Conservation (phyloP, 2,113 vertebrate genomes). For the Monarcha castaneiventris region DNA sequence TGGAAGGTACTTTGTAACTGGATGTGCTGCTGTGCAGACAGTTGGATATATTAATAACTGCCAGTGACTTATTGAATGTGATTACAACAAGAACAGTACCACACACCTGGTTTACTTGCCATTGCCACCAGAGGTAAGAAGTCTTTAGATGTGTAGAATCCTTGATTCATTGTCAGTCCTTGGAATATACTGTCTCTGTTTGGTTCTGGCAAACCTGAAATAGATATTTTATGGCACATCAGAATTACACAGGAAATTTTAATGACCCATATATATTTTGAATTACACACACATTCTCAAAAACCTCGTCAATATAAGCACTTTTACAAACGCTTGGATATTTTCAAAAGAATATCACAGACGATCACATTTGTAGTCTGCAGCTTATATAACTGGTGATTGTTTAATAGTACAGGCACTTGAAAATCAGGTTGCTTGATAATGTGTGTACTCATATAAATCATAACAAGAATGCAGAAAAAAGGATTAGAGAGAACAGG, state of each 20-base stretch:
- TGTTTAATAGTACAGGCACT: neutral
- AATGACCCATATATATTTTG: neutral
- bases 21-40: neutral
- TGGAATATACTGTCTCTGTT: slow-evolving; percentile 84
- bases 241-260: neutral
- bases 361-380: neutral
- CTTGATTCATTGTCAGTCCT: slow-evolving; percentile 80
- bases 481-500: neutral
- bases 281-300: neutral
- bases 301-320: neutral
- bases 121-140: slow-evolving; percentile 88
- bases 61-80: neutral
- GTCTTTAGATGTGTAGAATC: slow-evolving; percentile 92
- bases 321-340: neutral
- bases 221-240: neutral
- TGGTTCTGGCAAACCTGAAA: slow-evolving; percentile 88
- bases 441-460: neutral
- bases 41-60: neutral
- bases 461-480: neutral
- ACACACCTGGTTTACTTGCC: slow-evolving; percentile 87
- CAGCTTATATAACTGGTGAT: neutral
- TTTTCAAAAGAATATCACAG: neutral
- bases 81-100: neutral
- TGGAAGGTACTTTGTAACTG: neutral
- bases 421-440: neutral